A percentile compares a stretch with the other conserved stretches of the same genome.
These are phyloP conservation scores for Steatocranus sp. DNA, from an alignment of 2,797 vertebrate species.

Conservation along the genomic window DNA sequence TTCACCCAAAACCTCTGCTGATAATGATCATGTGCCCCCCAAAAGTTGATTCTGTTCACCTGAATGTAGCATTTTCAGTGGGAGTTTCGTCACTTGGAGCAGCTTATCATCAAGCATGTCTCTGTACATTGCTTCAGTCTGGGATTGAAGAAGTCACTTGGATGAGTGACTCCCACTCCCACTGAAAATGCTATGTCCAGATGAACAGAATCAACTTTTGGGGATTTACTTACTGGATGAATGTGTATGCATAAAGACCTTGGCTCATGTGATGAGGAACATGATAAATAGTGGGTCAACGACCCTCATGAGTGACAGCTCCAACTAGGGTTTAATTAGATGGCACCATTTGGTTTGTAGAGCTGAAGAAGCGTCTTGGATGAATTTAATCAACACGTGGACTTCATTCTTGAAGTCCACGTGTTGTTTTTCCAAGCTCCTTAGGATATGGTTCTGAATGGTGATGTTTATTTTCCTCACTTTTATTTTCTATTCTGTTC, in stretches of 20 bases:
- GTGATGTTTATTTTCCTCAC: background rate
- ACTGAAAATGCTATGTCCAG: background rate
- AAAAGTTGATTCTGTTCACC: background rate
- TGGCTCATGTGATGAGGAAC: background rate
- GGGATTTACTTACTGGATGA: background rate
- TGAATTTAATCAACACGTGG: too few species aligned
- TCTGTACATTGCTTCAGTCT: background rate
- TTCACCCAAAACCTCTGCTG: background rate
- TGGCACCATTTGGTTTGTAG: background rate
- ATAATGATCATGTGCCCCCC: background rate
- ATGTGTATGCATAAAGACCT: background rate
- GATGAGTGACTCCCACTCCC: background rate
- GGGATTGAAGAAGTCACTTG: background rate
- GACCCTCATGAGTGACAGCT: background rate
- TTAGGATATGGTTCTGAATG: background rate
- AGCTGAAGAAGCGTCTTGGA: background rate
- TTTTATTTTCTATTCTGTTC: background rate
- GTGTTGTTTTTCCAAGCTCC: background rate
- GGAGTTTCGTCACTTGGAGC: background rate
- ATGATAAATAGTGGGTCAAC: background rate
- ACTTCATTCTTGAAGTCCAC: too few species aligned
- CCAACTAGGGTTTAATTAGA: background rate
- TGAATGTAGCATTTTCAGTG: background rate
- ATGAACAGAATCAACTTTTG: background rate
- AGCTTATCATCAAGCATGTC: background rate